A percentile compares a stretch with the other conserved stretches of the same genome.
Conservation (phyloP, 2,888 invertebrate species). For the Machimus atricapillus region DNA sequence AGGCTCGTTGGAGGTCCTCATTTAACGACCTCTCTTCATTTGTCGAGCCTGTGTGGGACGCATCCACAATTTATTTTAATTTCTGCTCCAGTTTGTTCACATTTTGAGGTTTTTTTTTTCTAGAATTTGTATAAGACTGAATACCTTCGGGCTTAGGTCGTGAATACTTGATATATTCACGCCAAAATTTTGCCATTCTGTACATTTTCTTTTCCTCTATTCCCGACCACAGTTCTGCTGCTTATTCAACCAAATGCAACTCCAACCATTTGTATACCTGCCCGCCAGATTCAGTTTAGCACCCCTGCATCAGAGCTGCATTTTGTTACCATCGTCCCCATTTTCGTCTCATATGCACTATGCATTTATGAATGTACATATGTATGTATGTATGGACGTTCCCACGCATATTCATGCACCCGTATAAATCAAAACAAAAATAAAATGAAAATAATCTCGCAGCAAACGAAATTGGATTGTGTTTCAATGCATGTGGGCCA, state of each 20-base stretch:
- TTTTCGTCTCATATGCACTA: no score
- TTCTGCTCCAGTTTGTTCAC: constrained; percentile 7
- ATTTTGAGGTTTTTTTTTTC: background rate
- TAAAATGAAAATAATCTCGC: background rate
- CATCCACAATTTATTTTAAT: constrained; percentile 4
- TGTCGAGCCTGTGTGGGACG: background rate
- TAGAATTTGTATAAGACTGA: background rate
- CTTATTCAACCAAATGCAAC: background rate
- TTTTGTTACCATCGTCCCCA: no score
- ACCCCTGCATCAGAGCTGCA: background rate
- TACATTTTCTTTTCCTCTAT: background rate
- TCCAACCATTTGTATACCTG: background rate
- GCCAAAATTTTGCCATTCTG: background rate
- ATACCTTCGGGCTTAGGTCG: background rate
- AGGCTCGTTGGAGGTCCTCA: constrained; percentile 10
- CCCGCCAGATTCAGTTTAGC: background rate
- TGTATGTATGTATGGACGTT: background rate
- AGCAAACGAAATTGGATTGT: background rate
- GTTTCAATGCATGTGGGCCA: background rate
- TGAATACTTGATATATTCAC: background rate
- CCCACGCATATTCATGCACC: background rate
- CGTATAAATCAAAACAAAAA: background rate
- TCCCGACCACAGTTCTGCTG: background rate
- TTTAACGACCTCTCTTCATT: background rate
- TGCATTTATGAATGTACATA: no score